phyloP scores from a whole-genome alignment of 2,888 invertebrate species.

The Lampropteryx suffumata region DNA sequence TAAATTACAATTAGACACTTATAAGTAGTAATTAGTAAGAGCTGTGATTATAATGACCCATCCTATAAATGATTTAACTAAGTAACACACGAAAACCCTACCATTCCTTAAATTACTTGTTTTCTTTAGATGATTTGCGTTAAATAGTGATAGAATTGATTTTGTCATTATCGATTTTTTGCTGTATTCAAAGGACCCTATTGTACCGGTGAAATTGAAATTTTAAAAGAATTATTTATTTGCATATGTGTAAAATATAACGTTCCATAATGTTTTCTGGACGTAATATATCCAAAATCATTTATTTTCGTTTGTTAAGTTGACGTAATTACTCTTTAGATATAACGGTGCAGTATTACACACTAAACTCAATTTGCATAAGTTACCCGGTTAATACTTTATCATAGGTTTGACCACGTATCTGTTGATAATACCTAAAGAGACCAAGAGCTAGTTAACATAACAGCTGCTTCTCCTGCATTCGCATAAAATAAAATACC shows the following conservation, averaged over 20 bases:
- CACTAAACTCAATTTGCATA: no score
- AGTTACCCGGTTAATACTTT: no score
- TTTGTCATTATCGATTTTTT: neutral
- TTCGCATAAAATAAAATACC: neutral
- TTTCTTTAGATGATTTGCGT: slow-evolving; percentile 19
- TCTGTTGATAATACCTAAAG: neutral
- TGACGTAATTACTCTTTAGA: no score
- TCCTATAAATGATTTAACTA: slow-evolving; percentile 26
- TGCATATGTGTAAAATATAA: no score
- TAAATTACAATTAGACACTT: slow-evolving; percentile 11
- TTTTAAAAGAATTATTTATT: no score
- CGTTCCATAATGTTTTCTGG: no score
- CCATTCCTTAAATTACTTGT: slow-evolving; percentile 32
- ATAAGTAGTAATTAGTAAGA: neutral
- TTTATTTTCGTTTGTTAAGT: no score
- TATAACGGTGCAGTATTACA: no score
- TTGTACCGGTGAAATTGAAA: no score
- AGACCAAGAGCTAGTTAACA: slow-evolving; percentile 2
- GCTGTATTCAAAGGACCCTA: no score
- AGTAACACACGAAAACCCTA: slow-evolving; percentile 21
- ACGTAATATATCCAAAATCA: no score
- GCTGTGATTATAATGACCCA: slow-evolving; percentile 2
- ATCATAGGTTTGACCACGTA: no score
- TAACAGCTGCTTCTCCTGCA: neutral
- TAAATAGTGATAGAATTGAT: slow-evolving; percentile 2